Base-by-base conservation (phyloP, 2,113 vertebrate species). In the Gadus macrocephalus region DNA sequence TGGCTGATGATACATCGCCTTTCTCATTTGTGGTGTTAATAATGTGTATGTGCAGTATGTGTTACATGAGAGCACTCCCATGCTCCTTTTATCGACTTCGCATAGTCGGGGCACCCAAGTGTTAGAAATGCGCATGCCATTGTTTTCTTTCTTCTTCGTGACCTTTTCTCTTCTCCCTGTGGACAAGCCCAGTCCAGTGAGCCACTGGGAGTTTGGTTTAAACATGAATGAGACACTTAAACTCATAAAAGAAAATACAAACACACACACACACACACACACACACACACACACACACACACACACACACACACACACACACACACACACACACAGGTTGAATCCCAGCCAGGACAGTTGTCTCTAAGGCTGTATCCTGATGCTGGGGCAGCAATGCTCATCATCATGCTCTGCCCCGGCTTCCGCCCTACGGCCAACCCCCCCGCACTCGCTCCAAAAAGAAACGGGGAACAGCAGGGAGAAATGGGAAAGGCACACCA, bases 271-370 rank as follows among this genome's bases (percentile, higher is more conserved):
- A 78, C 75, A 62, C 60, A 25, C 60, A 62, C 19, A 72, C 42
- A 60, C 27, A 81, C 56, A 42, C 16, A 17, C 22, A 58, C 53
- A 68, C 61, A 62, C 61, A 62, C 59, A 61, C 19, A 25, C 22
- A 27, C 20, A 25, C 25, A 15, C 20, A 25, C 61, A 62, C 61
- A 62, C 61, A 62, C 22, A 58, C 19, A 62, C 60, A 62, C n/a
- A 62, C 60, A 62, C 60, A 62, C 60, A 25, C 60, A 62, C 19
- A 72, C 42, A 60, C 27, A 42, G 38, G 72, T 61, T 87, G 83
- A 90, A 89, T 91, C 88, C 88, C 82, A 82, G 76, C 73, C 78
- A 0, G 12, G 73, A 63, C 88, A 88, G 81, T 87, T 88, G 84
- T 82, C 80, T 69, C 53, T 20, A 56, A 70, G 70, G 78, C 77